Evolutionary conservation across 2,113 vertebrate genomes (phyloP).

Genomic region (Upupa epops): DNA sequence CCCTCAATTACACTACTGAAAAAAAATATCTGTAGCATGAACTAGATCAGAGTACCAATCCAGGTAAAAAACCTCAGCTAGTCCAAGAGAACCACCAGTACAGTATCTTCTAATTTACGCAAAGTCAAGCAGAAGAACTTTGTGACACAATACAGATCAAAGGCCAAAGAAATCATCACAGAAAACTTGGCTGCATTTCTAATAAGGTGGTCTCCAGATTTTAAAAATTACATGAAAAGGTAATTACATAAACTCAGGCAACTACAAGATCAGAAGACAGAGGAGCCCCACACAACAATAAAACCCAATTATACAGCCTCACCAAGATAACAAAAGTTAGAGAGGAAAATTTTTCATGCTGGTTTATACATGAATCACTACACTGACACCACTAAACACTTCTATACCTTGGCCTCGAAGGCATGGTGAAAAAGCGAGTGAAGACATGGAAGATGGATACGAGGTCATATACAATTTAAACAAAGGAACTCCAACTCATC

Average conservation of each 20-base stretch:
- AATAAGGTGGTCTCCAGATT: not conserved
- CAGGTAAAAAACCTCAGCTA: not conserved
- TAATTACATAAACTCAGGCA: not conserved
- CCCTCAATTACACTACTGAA: not conserved
- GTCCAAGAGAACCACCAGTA: not conserved
- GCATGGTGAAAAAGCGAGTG: not conserved
- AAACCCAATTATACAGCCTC: not conserved
- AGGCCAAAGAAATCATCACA: not conserved
- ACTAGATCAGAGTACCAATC: not conserved
- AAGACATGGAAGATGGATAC: not conserved
- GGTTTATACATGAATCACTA: not conserved
- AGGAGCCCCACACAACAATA: not conserved
- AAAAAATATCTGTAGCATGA: not conserved
- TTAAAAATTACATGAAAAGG: not conserved
- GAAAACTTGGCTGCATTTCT: not conserved
- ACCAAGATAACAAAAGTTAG: not conserved
- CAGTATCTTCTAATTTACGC: not conserved
- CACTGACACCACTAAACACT: not conserved
- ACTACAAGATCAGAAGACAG: not conserved
- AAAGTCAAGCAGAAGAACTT: not conserved
- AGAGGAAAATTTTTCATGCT: not conserved
- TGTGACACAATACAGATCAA: not conserved
- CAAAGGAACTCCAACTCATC: not conserved
- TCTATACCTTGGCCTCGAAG: not conserved
- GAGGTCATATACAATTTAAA: accelerated